Conservation (phyloP, 2,797 vertebrate genomes). For the Protonibea diacanthus region DNA sequence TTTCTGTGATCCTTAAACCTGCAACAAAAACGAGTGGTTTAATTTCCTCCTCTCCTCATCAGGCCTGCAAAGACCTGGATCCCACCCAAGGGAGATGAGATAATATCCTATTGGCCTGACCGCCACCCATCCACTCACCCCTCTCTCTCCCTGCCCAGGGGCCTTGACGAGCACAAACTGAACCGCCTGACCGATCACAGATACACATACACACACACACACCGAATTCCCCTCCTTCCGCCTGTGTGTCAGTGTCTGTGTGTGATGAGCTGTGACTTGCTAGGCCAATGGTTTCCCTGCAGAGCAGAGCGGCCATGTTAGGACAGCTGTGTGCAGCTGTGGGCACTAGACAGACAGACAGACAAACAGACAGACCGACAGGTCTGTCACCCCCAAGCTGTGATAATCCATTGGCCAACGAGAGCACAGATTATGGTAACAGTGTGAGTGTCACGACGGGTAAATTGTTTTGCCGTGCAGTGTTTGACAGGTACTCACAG, state of each 20-base stretch:
- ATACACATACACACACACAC: conserved; percentile 42
- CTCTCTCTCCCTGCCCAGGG: conserved; percentile 54
- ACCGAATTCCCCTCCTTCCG: conserved; percentile 56
- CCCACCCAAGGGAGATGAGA: conserved; percentile 80
- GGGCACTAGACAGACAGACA: conserved; percentile 51
- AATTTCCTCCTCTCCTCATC: conserved; percentile 77
- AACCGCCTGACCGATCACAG: conserved; percentile 72
- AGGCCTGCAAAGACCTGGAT: conserved; percentile 71
- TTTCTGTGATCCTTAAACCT: conserved; percentile 68
- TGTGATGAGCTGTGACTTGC: conserved; percentile 76
- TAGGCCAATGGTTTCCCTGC: conserved; percentile 40
- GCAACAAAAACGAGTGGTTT: conserved; percentile 77
- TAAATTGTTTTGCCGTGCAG: not conserved
- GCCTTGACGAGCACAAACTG: conserved; percentile 67
- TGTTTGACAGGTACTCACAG: not conserved
- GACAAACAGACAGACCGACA: conserved; percentile 36
- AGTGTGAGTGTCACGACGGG: not conserved
- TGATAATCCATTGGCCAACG: conserved; percentile 47
- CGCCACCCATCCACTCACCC: conserved; percentile 68
- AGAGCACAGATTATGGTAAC: conserved; percentile 40
- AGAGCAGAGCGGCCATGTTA: conserved; percentile 66
- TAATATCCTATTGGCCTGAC: conserved; percentile 71
- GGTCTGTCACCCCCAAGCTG: conserved; percentile 47
- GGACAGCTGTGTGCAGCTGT: conserved; percentile 70
- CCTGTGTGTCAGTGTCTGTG: conserved; percentile 65